Conservation (phyloP, 2,113 vertebrate genomes). For the Xerus inauris region DNA sequence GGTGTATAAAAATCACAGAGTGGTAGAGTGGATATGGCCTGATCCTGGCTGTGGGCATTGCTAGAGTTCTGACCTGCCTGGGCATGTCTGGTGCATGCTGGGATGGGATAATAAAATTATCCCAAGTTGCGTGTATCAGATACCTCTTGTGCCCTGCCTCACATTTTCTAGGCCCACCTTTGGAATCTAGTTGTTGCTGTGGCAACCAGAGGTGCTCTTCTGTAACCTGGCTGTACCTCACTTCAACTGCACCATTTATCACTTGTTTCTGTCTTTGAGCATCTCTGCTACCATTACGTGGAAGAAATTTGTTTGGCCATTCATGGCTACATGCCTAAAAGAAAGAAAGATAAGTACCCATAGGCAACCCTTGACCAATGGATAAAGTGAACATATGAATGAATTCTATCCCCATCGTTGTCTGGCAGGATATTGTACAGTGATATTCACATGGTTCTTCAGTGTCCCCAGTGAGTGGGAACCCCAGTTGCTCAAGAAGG, state of each 20-base stretch:
- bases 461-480: background rate
- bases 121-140: background rate
- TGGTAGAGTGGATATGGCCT: background rate
- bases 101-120: background rate
- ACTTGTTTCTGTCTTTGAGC: background rate
- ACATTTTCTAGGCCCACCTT: background rate
- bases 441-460: background rate
- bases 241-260: background rate
- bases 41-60: background rate
- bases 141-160: background rate
- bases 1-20: slow-evolving; percentile 29
- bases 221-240: background rate
- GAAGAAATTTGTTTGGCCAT: background rate
- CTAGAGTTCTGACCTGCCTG: background rate
- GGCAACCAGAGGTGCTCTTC: slow-evolving; percentile 14
- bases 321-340: background rate
- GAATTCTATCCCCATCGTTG: background rate
- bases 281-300: background rate
- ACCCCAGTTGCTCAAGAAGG: background rate
- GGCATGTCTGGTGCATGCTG: background rate
- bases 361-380: background rate
- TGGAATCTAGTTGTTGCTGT: slow-evolving; percentile 4
- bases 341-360: background rate
- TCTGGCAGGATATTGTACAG: background rate
- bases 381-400: background rate